Base-by-base conservation (phyloP, 1,140 invertebrate genomes). In the Leptinotarsa undecemlineata region DNA sequence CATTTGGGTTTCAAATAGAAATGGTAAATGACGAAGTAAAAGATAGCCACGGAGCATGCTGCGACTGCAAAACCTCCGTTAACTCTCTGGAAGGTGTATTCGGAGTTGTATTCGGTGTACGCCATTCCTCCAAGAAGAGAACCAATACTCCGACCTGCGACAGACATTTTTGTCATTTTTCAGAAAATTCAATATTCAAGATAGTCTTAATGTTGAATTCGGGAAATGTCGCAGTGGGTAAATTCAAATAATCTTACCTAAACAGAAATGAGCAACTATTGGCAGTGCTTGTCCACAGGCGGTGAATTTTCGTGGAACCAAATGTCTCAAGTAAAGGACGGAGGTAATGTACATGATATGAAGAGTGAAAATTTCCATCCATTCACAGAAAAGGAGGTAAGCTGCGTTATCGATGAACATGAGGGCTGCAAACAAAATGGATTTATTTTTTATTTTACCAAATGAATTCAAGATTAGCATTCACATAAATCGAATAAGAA, bases 291-390 rank as follows among this genome's bases (percentile, higher is more conserved):
- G 94, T 47, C 94, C 93, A 20, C 93, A 94, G 33, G 92, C 91
- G 1, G 93, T 93, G 75, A 94, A 90, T 81, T 93, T 92, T 62
- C 91, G 86, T 3, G 95, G 94, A 75, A 95, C 90, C 2, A 96
- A 88, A 80, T 94, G 92, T 63, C 93, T 89, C 82, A 94, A 90
- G 81, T 96, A 95, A 1, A 95, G 88, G 64, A 95, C 90, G 1
- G 94, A 91, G 19, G 94, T 93, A 21, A 95, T 91, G 91, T 93
- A 96, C 87, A 94, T 91, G 17, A 96, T 85, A 72, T 93, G 93
- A 76, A 96, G 88, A 0, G 94, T 94, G 78, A 95, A 91, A 14
- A 94, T 89, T 86, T 96, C 94, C 75, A 96, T 85, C 14, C 89
- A 85, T 84, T 95, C 94, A 77, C 92, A 91, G 13, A 92, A 83